phyloP scores from a whole-genome alignment of 2,113 vertebrate genomes.

The Clarias macrocephalus region DNA sequence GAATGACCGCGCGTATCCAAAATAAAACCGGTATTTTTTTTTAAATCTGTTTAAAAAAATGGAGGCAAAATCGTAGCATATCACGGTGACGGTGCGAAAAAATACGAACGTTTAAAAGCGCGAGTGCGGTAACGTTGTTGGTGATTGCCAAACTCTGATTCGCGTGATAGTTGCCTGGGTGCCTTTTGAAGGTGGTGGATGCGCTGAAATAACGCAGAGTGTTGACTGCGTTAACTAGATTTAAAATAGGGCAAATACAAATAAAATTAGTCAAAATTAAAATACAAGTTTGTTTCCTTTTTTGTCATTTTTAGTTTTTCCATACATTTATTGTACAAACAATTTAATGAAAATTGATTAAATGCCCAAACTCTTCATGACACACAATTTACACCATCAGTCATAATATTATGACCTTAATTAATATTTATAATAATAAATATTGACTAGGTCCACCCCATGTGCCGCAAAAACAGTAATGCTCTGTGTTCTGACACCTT shows the following conservation, averaged over 20 bases:
- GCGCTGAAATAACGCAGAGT: constrained; percentile 27
- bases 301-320: background rate
- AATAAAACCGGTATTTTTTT: no score
- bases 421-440: no score
- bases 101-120: background rate
- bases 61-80: no score
- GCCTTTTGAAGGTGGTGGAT: background rate
- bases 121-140: background rate
- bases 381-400: background rate
- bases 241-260: no score
- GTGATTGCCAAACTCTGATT: no score
- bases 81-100: background rate
- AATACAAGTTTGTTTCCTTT: background rate
- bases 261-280: background rate
- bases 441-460: no score
- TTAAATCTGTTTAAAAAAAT: no score
- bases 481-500: no score
- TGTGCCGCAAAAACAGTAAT: no score
- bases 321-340: background rate
- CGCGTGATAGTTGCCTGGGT: background rate
- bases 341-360: background rate
- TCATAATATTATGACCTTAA: no score
- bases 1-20: background rate
- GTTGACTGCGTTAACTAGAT: no score
- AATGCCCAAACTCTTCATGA: background rate